Percentiles rank a stretch among this genome's conserved stretches.
Conservation (phyloP, 1,140 invertebrate genomes). For the Brachionus plicatilis region DNA sequence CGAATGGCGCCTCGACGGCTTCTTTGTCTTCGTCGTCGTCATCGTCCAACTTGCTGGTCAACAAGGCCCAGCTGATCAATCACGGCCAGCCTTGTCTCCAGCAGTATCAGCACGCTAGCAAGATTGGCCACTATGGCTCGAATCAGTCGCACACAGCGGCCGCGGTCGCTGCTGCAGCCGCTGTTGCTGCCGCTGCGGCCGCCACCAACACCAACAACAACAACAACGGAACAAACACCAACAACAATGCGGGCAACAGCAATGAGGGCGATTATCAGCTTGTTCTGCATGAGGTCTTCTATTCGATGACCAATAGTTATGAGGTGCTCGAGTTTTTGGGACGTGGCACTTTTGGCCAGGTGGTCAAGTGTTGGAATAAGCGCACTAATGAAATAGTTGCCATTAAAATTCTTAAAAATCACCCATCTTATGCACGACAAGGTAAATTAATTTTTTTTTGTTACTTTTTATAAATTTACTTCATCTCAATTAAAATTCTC, state of each 20-base stretch:
- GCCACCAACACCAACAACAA: not conserved
- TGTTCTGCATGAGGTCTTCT: slow-evolving; percentile 94
- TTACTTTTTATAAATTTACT: no score
- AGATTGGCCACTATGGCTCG: not conserved
- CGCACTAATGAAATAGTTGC: slow-evolving; percentile 99
- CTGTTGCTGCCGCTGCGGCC: not conserved
- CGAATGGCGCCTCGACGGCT: not conserved
- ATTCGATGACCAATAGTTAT: slow-evolving; percentile 79
- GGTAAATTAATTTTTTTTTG: slow-evolving; percentile 33
- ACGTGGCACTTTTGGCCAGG: slow-evolving; percentile 96
- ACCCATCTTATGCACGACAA: slow-evolving; percentile 96
- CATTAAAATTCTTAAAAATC: slow-evolving; percentile 99
- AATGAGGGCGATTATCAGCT: slow-evolving; percentile 93
- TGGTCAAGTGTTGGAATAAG: slow-evolving; percentile 97
- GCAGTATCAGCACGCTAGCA: not conserved
- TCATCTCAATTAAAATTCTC: no score
- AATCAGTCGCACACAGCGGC: not conserved
- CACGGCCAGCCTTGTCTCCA: not conserved
- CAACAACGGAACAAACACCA: slow-evolving; percentile 3
- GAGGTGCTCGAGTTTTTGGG: slow-evolving; percentile 97
- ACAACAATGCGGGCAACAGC: slow-evolving; percentile 41
- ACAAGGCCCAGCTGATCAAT: not conserved
- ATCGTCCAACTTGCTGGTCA: not conserved
- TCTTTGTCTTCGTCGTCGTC: not conserved
- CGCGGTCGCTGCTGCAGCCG: not conserved